Percentiles rank a stretch among this genome's conserved stretches.
Conservation (phyloP, 2,113 vertebrate genomes). For the Hippocampus comes region DNA sequence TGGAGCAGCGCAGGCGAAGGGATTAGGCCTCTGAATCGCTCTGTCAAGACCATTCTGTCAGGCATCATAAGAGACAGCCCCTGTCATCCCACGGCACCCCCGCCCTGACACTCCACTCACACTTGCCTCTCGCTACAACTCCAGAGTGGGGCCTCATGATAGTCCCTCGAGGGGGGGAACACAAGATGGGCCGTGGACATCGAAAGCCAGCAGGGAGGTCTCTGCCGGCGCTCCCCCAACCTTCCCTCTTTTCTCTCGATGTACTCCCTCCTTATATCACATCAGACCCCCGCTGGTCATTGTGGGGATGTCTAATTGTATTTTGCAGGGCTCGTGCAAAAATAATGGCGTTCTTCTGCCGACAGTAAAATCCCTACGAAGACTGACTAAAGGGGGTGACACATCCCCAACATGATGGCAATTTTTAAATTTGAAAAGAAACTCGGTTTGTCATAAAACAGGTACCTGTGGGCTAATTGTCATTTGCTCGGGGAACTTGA, state of each 20-base stretch:
- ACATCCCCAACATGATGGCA: background rate
- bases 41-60: conserved; percentile 78
- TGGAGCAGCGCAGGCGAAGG: conserved; percentile 70
- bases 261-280: conserved; percentile 48
- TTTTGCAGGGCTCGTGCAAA: conserved; percentile 71
- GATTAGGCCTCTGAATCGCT: conserved; percentile 71
- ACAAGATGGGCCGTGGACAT: conserved; percentile 76
- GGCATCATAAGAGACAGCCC: conserved; percentile 58
- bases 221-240: conserved; percentile 27
- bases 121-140: conserved; percentile 58
- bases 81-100: conserved; percentile 46
- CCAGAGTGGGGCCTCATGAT: conserved; percentile 77
- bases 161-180: conserved; percentile 67
- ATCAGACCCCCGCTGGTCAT: conserved; percentile 60
- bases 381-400: conserved; percentile 21
- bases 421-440: background rate
- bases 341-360: conserved; percentile 71
- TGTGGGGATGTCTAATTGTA: conserved; percentile 75
- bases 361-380: conserved; percentile 51
- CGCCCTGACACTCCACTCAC: conserved; percentile 45
- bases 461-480: background rate
- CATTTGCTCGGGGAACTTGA: background rate
- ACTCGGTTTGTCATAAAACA: background rate
- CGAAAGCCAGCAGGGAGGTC: conserved; percentile 77
- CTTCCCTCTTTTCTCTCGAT: conserved; percentile 23